Evolutionary conservation across 2,888 invertebrate genomes (phyloP), one percentile per base, ranked within the genome.

Genomic region (Folsomia manolachei): DNA sequence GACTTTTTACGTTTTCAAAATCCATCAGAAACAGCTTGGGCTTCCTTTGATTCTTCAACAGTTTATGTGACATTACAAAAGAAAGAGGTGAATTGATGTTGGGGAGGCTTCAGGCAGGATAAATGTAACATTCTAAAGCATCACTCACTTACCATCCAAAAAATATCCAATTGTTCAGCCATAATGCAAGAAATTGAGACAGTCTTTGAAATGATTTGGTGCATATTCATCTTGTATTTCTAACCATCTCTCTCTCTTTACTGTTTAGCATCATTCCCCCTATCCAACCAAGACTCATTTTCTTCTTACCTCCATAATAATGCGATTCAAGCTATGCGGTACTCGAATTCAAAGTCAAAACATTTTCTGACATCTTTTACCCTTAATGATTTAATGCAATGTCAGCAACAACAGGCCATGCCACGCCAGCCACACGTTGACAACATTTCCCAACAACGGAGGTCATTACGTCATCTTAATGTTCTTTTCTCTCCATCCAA

Each of bases 321-420:
- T 64, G 64, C 39, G 27, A 7, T n/a, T n/a, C n/a, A n/a, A n/a
- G n/a, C n/a, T n/a, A n/a, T n/a, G n/a, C n/a, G n/a, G n/a, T n/a
- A n/a, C n/a, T n/a, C n/a, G n/a, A n/a, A n/a, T n/a, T n/a, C n/a
- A 9, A 14, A 26, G 19, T 27, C 18, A 63, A 27, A 24, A 64
- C 39, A 39, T 19, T n/a, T n/a, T 56, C 56, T 56, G 53, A 66
- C 66, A 66, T 51, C 27, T 19, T 27, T 21, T 66, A 21, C 52
- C 27, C 66, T 66, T 66, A 66, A 66, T 66, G 66, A 66, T 66
- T 66, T 52, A 66, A 66, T 66, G 23, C 66, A 66, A 66, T 52
- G 66, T 52, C 66, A 52, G 27, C 53, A 66, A 23, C 24, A 51
- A 56, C 7, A 56, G 7, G 56, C 21, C 19, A 56, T 18, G 39